Evolutionary conservation across 2,113 vertebrate genomes (phyloP), one percentile per base, ranked within the genome.

Genomic region (Morone saxatilis): DNA sequence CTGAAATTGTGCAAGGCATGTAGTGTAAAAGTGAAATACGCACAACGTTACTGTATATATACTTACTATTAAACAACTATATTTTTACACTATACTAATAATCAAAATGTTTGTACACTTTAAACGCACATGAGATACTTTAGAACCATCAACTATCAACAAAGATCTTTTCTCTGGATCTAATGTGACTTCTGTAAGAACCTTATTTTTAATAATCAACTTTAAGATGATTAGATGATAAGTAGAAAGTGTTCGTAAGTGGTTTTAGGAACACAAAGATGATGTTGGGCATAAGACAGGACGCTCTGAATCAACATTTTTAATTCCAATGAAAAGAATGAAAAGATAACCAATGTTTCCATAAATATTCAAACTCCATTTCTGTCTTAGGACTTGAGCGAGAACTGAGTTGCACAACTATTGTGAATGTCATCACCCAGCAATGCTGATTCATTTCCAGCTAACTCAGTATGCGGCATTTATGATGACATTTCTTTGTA

Each of bases 371-470:
- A 56, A 41, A 57, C 20, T 17, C 14, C 1, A 17, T 5, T 56
- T 56, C 20, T 31, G 7, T 45, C 5, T 6, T 1, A 13, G 2
- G 3, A 20, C 41, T 22, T 40, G 2, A 51, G 22, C 36, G 47
- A 51, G 5, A 63, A 16, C 14, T 62, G 17, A 40, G 54, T 7
- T 75, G 45, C 45, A 25, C 48, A 8, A 66, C 45, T 2, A 31
- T 40, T 41, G 57, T 40, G 50, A 61, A 48, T 43, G 54, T 66
- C 13, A 38, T 76, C 60, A 25, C 7, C 7, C 31, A 62, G 62
- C 5, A 47, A 20, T 71, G 45, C 54, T 56, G 84, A 80, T 51
- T 73, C 7, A 71, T 71, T 41, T 54, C 50, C 61, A 43, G 60
- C 63, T 60, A 31, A 51, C 47, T 12, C 67, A 65, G 48, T 60